phyloP scores from a whole-genome alignment of 2,113 vertebrate genomes.

The Dipodomys spectabilis region DNA sequence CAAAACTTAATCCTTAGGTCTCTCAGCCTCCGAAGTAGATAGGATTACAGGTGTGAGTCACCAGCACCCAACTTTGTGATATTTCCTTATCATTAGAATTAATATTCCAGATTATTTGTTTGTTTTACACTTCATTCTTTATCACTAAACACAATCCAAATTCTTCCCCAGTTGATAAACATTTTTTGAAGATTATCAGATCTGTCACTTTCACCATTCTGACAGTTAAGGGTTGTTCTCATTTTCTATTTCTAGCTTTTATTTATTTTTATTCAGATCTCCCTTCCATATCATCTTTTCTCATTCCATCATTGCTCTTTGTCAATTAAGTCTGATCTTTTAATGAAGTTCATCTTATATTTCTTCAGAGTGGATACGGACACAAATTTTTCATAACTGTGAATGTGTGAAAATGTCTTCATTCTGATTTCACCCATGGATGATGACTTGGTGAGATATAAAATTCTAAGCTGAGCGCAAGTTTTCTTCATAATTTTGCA shows the following conservation, averaged over 20 bases:
- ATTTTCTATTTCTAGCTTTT: not conserved
- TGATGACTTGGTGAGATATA: not conserved
- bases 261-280: not conserved
- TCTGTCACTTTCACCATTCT: not conserved
- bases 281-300: not conserved
- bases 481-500: conserved; percentile 1
- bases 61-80: not conserved
- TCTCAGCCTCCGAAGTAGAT: no score
- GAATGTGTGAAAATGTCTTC: not conserved
- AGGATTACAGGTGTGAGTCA: no score
- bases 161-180: not conserved
- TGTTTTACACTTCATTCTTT: not conserved
- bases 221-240: not conserved
- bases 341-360: not conserved
- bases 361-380: not conserved
- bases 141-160: not conserved
- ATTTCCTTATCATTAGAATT: not conserved
- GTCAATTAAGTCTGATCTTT: not conserved
- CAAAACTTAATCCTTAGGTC: no score
- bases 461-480: not conserved
- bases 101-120: not conserved
- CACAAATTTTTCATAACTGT: not conserved
- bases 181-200: conserved; percentile 22
- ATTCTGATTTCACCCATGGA: not conserved
- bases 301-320: not conserved